Evolutionary conservation across 1,140 invertebrate species (phyloP).

Genomic region (Brachionus rubens): DNA sequence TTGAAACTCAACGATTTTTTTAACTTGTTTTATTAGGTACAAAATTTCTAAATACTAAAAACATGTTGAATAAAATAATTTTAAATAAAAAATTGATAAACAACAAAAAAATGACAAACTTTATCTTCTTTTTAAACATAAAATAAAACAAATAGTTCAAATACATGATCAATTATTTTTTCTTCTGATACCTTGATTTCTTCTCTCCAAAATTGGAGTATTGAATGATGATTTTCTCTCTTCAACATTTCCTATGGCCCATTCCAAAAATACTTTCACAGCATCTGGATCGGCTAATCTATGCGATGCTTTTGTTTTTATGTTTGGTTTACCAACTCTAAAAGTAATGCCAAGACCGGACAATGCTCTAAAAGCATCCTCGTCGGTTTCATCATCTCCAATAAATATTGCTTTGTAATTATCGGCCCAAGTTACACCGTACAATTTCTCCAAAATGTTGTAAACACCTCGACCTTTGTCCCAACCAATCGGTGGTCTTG

Average conservation of each 20-base stretch:
- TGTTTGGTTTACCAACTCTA: constrained; percentile 64
- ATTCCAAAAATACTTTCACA: constrained; percentile 22
- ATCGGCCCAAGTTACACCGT: constrained; percentile 84
- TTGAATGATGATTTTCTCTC: not conserved
- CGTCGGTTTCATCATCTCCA: constrained; percentile 82
- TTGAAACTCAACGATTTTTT: no score
- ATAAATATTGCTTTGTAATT: constrained; percentile 82
- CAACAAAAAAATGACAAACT: no score
- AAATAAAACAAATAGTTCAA: not conserved
- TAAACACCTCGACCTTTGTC: constrained; percentile 84
- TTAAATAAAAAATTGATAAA: no score
- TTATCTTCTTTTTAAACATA: no score
- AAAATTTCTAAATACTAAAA: not conserved
- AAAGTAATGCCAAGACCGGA: constrained; percentile 78
- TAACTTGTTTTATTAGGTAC: not conserved
- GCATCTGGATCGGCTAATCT: constrained; percentile 19
- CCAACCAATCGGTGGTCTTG: constrained; percentile 81
- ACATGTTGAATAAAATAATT: not conserved
- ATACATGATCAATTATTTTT: not conserved
- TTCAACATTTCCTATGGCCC: constrained; percentile 32
- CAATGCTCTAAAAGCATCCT: constrained; percentile 81
- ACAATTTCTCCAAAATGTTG: constrained; percentile 80
- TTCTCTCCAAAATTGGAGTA: not conserved
- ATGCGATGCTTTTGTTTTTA: constrained; percentile 40
- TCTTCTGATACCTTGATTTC: constrained; percentile 10